Evolutionary conservation across 2,797 vertebrate genomes (phyloP).

Genomic region (Falco berigora): DNA sequence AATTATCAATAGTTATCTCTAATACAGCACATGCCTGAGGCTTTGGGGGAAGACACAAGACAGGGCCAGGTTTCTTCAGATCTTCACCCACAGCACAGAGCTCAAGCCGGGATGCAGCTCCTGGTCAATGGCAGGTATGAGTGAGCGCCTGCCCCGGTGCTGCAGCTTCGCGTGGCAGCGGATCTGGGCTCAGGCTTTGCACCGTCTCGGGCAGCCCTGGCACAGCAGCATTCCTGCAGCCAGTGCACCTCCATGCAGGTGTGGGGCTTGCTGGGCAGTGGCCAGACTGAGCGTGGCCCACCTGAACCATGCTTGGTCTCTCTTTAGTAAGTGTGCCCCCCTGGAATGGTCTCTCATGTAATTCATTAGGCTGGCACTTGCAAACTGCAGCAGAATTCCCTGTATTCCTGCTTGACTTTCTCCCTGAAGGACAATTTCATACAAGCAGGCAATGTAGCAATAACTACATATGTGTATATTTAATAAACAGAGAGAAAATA

Average conservation of each 20-base stretch:
- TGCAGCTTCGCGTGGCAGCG: not conserved
- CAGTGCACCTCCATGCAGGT: not conserved
- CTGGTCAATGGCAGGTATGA: accelerated
- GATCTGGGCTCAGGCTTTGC: not conserved
- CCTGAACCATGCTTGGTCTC: not conserved
- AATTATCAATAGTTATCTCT: conserved; percentile 44
- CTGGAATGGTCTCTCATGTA: not conserved
- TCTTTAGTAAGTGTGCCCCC: not conserved
- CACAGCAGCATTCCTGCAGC: not conserved
- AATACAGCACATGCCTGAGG: not conserved
- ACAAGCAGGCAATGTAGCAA: not conserved
- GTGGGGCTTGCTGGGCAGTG: not conserved
- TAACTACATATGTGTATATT: not conserved
- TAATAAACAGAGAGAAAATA: not conserved
- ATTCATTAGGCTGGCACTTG: not conserved
- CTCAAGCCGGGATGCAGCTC: not conserved
- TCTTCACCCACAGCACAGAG: not conserved
- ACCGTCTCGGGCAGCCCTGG: accelerated
- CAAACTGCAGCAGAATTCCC: not conserved
- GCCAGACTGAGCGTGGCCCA: not conserved
- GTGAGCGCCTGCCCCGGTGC: not conserved
- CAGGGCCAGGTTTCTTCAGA: not conserved
- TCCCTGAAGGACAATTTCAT: not conserved
- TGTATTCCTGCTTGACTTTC: not conserved
- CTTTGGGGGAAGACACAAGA: not conserved